Evolutionary conservation across 2,888 invertebrate genomes (phyloP).

Genomic region (Tinea semifulvella): DNA sequence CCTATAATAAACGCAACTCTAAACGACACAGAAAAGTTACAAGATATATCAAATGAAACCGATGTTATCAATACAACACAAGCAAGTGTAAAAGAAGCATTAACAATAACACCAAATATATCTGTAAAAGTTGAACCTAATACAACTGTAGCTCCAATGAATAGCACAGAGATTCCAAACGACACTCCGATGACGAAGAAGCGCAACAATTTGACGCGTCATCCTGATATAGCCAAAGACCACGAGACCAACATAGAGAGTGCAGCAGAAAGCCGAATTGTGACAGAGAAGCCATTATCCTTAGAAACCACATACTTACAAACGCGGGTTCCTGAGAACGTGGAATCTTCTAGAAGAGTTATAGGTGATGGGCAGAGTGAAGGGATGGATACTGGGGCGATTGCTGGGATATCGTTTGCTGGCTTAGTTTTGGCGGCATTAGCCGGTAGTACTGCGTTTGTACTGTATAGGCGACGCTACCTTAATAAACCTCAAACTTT

Average conservation of each 20-base stretch:
- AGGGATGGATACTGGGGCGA: constrained; percentile 67
- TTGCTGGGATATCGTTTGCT: constrained; percentile 75
- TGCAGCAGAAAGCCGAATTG: constrained; percentile 46
- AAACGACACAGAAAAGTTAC: too few relatives aligned
- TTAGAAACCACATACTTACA: constrained; percentile 52
- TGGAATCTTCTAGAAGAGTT: constrained; percentile 49
- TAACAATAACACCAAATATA: background rate
- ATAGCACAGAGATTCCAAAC: too few relatives aligned
- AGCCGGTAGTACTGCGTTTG: constrained; percentile 72
- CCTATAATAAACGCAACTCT: constrained; percentile 18
- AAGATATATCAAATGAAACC: constrained; percentile 1
- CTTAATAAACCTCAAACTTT: constrained; percentile 85
- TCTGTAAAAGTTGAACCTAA: constrained; percentile 18
- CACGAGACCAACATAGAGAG: constrained; percentile 32
- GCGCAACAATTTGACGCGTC: constrained; percentile 41
- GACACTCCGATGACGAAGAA: constrained; percentile 22
- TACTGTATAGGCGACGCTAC: constrained; percentile 75
- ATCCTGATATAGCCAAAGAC: constrained; percentile 31
- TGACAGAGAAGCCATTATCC: constrained; percentile 54
- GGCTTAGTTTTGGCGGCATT: constrained; percentile 71
- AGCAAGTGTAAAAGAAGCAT: constrained; percentile 22
- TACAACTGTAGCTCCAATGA: constrained; percentile 22
- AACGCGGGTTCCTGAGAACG: constrained; percentile 48
- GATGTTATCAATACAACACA: constrained; percentile 23
- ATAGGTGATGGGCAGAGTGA: constrained; percentile 41